These are phyloP conservation scores for Azorinus chamasolen DNA, from an alignment of 2,888 invertebrate species.

Conservation along the genomic window DNA sequence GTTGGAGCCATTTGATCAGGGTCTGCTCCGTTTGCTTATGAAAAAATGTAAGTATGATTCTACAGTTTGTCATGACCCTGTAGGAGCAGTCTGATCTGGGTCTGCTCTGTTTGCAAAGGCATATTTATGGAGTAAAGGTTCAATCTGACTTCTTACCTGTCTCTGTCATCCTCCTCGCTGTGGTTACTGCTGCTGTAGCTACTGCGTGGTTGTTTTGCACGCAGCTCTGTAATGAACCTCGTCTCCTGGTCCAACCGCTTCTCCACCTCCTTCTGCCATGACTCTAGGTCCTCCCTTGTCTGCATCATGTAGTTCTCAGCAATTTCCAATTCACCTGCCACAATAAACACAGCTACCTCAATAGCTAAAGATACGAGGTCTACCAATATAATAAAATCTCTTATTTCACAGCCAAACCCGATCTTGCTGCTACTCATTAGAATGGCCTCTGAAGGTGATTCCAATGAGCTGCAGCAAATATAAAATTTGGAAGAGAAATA, in stretches of 20 bases:
- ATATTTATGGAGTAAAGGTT: neutral
- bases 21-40: too few species aligned
- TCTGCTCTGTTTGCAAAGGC: too few species aligned
- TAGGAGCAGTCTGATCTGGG: too few species aligned
- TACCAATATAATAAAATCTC: too few species aligned
- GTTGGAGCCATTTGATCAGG: too few species aligned
- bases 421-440: too few species aligned
- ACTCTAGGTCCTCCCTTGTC: conserved; percentile 79
- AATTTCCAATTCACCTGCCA: conserved; percentile 69
- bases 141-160: conserved; percentile 27
- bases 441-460: too few species aligned
- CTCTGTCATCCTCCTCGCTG: conserved; percentile 64
- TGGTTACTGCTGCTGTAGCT: conserved; percentile 75
- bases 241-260: conserved; percentile 82
- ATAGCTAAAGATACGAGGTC: neutral
- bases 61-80: too few species aligned
- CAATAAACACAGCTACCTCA: neutral
- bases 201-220: conserved; percentile 70
- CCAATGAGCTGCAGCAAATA: too few species aligned
- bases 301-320: conserved; percentile 70
- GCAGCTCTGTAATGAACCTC: conserved; percentile 81
- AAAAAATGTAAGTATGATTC: too few species aligned
- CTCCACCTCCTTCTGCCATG: conserved; percentile 84
- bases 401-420: neutral
- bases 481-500: too few species aligned